Evolutionary conservation across 2,113 vertebrate species (phyloP).

Genomic region (Ameiurus melas): DNA sequence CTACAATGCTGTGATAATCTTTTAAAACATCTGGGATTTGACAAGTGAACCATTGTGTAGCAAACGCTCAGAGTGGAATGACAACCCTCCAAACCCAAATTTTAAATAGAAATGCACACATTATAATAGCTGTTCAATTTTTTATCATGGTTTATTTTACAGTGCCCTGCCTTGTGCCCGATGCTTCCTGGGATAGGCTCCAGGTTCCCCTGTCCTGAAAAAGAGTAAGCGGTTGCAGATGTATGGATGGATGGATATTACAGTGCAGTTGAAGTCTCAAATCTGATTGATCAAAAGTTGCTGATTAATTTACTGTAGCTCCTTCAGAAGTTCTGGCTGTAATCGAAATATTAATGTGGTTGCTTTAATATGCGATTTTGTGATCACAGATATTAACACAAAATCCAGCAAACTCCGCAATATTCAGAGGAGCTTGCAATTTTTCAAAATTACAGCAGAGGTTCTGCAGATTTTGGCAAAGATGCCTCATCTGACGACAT

Average conservation of each 20-base stretch:
- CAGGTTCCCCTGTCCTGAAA: too few species aligned
- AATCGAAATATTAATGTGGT: neutral
- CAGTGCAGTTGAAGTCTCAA: neutral
- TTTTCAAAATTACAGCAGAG: too few species aligned
- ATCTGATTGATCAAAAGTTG: neutral
- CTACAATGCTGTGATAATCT: constrained; percentile 15
- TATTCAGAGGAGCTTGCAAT: too few species aligned
- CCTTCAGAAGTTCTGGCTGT: neutral
- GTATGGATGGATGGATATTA: neutral
- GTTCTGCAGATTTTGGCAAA: too few species aligned
- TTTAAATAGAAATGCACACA: neutral
- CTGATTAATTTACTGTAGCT: neutral
- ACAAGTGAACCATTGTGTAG: neutral
- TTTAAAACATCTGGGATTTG: constrained; percentile 12
- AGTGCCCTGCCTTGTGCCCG: too few species aligned
- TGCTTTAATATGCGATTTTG: neutral
- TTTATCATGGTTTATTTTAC: neutral
- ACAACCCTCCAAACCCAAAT: neutral
- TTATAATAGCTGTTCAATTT: neutral
- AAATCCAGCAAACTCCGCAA: too few species aligned
- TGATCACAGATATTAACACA: too few species aligned
- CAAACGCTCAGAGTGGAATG: neutral
- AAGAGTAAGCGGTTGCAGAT: too few species aligned
- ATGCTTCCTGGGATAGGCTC: too few species aligned
- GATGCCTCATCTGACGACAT: too few species aligned